These are phyloP conservation scores for Gavia stellata DNA, from an alignment of 2,113 vertebrate genomes.

Conservation along the genomic window DNA sequence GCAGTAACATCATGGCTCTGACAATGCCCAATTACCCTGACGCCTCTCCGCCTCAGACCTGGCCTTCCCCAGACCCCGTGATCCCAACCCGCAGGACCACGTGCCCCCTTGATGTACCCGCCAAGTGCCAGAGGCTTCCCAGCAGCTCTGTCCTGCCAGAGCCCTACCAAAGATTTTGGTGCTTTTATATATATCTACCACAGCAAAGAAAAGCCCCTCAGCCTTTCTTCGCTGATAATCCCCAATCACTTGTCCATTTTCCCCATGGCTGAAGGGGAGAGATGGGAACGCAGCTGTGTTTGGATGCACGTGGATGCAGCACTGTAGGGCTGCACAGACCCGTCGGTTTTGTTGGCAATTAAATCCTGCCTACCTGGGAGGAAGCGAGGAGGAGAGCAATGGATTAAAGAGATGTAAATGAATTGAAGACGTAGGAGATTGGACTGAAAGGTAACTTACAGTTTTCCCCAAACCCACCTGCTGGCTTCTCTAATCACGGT, in stretches of 20 bases:
- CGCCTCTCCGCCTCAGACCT: background rate
- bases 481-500: background rate
- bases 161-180: background rate
- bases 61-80: background rate
- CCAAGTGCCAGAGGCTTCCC: background rate
- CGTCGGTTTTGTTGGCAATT: background rate
- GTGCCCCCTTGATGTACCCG: background rate
- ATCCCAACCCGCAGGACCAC: background rate
- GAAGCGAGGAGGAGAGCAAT: background rate
- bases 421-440: background rate
- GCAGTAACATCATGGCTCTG: background rate
- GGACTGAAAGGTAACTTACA: background rate
- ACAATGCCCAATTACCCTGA: background rate
- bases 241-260: background rate
- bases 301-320: background rate
- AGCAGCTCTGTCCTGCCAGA: background rate
- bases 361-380: background rate
- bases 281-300: background rate
- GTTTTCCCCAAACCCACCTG: background rate
- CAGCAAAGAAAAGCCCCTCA: background rate
- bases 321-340: background rate
- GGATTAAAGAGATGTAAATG: background rate
- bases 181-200: rapidly evolving
- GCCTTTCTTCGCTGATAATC: background rate
- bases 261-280: background rate